phyloP scores from a whole-genome alignment of 2,888 invertebrate genomes.

The Sycophila texana region DNA sequence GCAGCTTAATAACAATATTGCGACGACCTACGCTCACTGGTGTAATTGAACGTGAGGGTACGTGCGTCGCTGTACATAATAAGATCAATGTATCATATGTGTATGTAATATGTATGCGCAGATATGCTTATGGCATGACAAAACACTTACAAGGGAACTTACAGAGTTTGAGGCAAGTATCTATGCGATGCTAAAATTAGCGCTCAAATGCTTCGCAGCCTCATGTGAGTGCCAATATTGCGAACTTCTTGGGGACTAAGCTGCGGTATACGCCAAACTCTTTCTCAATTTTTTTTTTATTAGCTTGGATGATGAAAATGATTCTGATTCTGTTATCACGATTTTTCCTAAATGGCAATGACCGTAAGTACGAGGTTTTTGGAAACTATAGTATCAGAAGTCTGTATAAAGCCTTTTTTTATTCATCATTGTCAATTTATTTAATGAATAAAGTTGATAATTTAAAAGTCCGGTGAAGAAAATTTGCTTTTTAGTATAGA shows the following conservation, averaged over 20 bases:
- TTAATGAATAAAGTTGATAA: not conserved
- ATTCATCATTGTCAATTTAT: not conserved
- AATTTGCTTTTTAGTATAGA: slow-evolving; percentile 28
- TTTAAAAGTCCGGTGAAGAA: not conserved
- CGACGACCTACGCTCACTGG: slow-evolving; percentile 21
- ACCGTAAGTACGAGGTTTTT: slow-evolving; percentile 14
- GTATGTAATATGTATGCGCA: slow-evolving; percentile 4
- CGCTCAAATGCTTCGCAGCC: slow-evolving; percentile 47
- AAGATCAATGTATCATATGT: slow-evolving; percentile 2
- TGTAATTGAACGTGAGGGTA: slow-evolving; percentile 8
- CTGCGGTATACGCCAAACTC: slow-evolving; percentile 22
- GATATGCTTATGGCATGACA: slow-evolving; percentile 24
- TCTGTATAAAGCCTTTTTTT: slow-evolving; percentile 19
- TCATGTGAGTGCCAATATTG: slow-evolving; percentile 42
- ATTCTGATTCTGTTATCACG: slow-evolving; percentile 12
- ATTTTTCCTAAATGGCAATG: slow-evolving; percentile 35
- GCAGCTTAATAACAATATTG: slow-evolving; percentile 46
- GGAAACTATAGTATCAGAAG: slow-evolving; percentile 19
- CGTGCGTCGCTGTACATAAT: not conserved
- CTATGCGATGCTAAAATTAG: slow-evolving; percentile 51
- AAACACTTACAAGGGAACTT: slow-evolving; percentile 61
- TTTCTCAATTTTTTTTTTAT: not conserved
- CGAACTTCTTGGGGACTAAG: slow-evolving; percentile 36
- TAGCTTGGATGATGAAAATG: slow-evolving; percentile 36
- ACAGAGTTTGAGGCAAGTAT: slow-evolving; percentile 60